Evolutionary conservation across 1,140 invertebrate genomes (phyloP).

Genomic region (Lepidostoma basale): DNA sequence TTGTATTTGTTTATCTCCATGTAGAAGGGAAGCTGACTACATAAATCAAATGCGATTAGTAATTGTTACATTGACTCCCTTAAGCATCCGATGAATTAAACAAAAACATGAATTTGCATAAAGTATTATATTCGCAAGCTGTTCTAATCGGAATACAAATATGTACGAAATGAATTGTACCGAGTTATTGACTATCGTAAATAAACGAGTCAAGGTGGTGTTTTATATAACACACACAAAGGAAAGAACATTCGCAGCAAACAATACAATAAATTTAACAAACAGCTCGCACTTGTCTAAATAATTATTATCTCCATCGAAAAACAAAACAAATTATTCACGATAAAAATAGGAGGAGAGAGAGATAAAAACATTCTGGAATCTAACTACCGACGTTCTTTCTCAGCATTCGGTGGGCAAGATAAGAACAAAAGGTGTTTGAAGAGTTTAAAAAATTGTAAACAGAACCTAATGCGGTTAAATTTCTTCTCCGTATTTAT

Average conservation of each 20-base stretch:
- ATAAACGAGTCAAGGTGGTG: background rate
- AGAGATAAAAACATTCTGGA: conserved; percentile 25
- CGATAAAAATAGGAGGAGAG: conserved; percentile 19
- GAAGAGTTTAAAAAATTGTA: no score
- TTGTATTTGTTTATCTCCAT: no score
- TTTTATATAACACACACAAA: background rate
- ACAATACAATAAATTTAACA: conserved; percentile 17
- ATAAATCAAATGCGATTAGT: no score
- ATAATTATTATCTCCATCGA: conserved; percentile 8
- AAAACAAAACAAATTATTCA: background rate
- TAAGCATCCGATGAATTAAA: no score
- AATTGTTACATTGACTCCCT: no score
- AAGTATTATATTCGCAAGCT: background rate
- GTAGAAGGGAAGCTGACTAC: no score
- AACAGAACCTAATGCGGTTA: no score
- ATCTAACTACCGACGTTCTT: no score
- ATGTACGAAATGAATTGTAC: background rate
- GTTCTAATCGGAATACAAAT: background rate
- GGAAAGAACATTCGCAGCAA: background rate
- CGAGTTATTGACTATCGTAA: background rate
- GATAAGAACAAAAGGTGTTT: no score
- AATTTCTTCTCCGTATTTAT: no score
- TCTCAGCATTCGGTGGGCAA: no score
- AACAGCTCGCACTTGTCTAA: conserved; percentile 6
- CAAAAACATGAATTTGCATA: no score